These are phyloP conservation scores for Heliangelus exortis DNA, from an alignment of 2,797 vertebrate species.

Conservation along the genomic window DNA sequence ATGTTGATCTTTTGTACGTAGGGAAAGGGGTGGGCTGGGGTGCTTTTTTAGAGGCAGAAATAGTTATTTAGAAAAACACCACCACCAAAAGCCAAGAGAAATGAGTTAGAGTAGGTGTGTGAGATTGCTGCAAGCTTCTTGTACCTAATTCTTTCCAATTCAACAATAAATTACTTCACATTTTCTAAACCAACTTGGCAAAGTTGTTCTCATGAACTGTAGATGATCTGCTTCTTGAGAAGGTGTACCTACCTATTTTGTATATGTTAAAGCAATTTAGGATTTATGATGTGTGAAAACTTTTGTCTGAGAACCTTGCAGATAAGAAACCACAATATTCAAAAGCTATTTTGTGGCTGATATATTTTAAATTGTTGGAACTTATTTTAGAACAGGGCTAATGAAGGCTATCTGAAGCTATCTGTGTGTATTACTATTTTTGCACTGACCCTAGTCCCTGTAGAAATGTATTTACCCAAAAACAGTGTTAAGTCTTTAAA, in stretches of 20 bases:
- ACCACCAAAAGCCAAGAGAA: neutral
- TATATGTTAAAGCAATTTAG: neutral
- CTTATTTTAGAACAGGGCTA: neutral
- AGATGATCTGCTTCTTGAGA: neutral
- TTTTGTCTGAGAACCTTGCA: neutral
- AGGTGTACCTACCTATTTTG: neutral
- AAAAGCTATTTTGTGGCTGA: neutral
- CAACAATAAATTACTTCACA: neutral
- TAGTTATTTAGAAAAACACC: neutral
- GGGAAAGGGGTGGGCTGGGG: neutral
- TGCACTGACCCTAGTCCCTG: neutral
- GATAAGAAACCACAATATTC: neutral
- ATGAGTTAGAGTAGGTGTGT: neutral
- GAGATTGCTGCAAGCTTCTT: neutral
- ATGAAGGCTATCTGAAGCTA: neutral
- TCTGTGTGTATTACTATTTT: neutral
- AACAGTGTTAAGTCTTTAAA: slow-evolving; percentile 26
- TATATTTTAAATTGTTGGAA: neutral
- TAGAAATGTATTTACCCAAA: neutral
- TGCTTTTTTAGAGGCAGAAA: neutral
- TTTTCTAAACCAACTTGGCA: neutral
- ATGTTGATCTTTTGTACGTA: neutral
- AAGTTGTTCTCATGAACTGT: neutral
- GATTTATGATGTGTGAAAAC: neutral
- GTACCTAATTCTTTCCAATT: neutral